Conservation (phyloP, 2,888 invertebrate species). For the Dynastes grantii region DNA sequence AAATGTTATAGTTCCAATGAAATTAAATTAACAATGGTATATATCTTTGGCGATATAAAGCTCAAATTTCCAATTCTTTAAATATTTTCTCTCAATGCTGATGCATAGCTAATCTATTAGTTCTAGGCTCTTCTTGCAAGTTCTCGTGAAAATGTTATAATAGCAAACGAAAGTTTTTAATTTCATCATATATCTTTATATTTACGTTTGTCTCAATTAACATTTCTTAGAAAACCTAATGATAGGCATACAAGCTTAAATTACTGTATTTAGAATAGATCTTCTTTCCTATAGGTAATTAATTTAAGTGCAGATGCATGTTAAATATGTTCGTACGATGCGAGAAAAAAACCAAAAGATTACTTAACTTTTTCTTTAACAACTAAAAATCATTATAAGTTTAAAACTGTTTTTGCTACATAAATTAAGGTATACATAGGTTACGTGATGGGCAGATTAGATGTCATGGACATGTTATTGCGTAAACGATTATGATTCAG, state of each 20-base stretch:
- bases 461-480: background rate
- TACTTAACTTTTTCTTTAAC: constrained; percentile 25
- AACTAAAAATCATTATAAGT: constrained; percentile 13
- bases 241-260: constrained; percentile 1
- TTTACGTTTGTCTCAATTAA: constrained; percentile 3
- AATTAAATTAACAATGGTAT: too few species aligned
- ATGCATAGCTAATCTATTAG: too few species aligned
- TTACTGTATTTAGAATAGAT: constrained; percentile 20
- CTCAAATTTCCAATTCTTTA: too few species aligned
- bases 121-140: too few species aligned
- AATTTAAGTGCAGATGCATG: constrained; percentile 60
- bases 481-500: background rate
- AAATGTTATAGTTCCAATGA: too few species aligned
- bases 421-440: background rate
- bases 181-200: too few species aligned
- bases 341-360: constrained; percentile 47
- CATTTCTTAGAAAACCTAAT: background rate
- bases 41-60: too few species aligned
- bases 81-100: too few species aligned
- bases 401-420: background rate
- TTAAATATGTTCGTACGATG: constrained; percentile 54
- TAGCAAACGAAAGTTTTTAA: too few species aligned
- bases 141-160: too few species aligned
- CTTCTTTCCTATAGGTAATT: constrained; percentile 50
- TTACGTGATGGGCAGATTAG: background rate